Base-by-base conservation (phyloP, 2,888 invertebrate genomes). In the Bembecia ichneumoniformis region DNA sequence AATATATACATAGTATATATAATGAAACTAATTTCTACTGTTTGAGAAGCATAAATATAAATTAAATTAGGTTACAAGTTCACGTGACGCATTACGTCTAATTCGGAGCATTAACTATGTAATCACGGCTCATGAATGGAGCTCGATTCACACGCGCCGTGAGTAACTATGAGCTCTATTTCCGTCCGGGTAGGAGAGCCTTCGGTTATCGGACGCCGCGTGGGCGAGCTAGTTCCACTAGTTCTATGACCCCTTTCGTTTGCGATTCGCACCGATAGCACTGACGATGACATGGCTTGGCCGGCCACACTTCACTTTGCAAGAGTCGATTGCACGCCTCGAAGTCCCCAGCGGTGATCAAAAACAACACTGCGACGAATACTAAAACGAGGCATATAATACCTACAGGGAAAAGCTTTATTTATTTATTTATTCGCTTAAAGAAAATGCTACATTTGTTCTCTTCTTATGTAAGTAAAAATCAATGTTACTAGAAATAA, bases 141-240 rank as follows among this genome's bases (percentile, higher is more conserved):
- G 35, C 51, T 49, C 55, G 48, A 48, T 53, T 51, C 45, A 48
- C 36, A 49, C 46, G 46, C 16, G 52, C 48, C 46, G 65, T 71
- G 74, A 73, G 71, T 75, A 77, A 76, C 67, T 71, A 65, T 68
- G 66, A 68, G 62, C 60, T 68, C 68, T 78, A 75, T 80, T 77
- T 78, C 77, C 76, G 77, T 69, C 66, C 64, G 60, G 47, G 35
- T 46, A 47, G 48, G 53, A 7, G 20, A 28, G 71, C 62, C 59
- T 57, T 63, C 58, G 55, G 58, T 53, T 64, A 63, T 68, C 65
- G 62, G 58, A 54, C 62, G 62, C 55, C 50, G 57, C 49, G 73
- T 71, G 66, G 75, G 71, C 71, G 72, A 66, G 66, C 66, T 62
- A 71, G 76, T 74, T n/a, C n/a, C n/a, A n/a, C n/a, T 17, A 28